Evolutionary conservation across 2,888 invertebrate genomes (phyloP).

Genomic region (Epiperipatus broadwayi): DNA sequence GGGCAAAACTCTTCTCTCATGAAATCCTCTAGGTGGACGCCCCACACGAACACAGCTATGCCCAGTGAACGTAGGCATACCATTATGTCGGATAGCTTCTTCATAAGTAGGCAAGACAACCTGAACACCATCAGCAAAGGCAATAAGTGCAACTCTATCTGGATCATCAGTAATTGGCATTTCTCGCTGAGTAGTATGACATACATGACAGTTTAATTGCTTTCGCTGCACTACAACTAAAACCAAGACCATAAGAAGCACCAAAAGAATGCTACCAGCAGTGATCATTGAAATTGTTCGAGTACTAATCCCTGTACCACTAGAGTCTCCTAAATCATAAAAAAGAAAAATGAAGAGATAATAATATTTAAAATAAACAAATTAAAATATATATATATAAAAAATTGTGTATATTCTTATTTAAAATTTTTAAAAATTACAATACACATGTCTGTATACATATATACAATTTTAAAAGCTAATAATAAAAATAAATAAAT

Average conservation of each 20-base stretch:
- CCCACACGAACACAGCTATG: constrained; percentile 17
- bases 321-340: no score
- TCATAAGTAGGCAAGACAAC: constrained; percentile 34
- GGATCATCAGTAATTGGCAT: constrained; percentile 26
- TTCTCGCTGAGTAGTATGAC: no score
- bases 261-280: constrained; percentile 27
- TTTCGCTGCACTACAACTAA: constrained; percentile 23
- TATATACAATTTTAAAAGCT: no score
- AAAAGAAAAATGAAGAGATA: no score
- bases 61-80: constrained; percentile 23
- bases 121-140: constrained; percentile 35
- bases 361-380: no score
- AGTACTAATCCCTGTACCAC: constrained; percentile 17
- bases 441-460: no score
- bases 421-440: no score
- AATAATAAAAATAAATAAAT: no score
- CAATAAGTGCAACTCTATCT: constrained; percentile 36
- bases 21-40: neutral
- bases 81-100: constrained; percentile 33
- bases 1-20: no score
- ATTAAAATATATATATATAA: no score
- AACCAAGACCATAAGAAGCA: constrained; percentile 25
- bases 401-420: no score
- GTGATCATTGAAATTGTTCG: constrained; percentile 27
- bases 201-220: constrained; percentile 15